Conservation (phyloP, 2,888 invertebrate genomes). For the Brachylomia viminalis region DNA sequence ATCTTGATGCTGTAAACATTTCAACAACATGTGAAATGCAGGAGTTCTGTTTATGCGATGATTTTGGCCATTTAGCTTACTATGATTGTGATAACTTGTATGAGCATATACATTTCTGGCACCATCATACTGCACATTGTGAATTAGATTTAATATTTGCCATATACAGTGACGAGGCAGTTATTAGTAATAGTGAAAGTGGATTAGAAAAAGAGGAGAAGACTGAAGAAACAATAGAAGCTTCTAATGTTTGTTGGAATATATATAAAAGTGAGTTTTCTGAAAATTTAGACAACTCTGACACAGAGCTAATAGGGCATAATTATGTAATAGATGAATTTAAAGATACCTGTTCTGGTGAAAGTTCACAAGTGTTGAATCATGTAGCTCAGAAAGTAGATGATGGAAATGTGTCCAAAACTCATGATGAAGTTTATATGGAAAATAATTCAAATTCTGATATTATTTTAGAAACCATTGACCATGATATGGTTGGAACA, state of each 20-base stretch:
- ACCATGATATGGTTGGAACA: conserved; percentile 40
- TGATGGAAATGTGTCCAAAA: conserved; percentile 13
- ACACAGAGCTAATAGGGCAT: conserved; percentile 13
- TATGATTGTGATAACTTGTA: conserved; percentile 73
- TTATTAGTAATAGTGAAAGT: conserved; percentile 45
- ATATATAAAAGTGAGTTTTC: conserved; percentile 43
- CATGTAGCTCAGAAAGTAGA: conserved; percentile 17
- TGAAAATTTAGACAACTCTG: conserved; percentile 20
- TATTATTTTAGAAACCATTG: conserved; percentile 47
- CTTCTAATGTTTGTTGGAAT: conserved; percentile 64
- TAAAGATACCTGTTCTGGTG: conserved; percentile 2
- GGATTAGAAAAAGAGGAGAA: conserved; percentile 44
- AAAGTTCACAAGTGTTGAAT: conserved; percentile 14
- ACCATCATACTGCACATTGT: conserved; percentile 66
- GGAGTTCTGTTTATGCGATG: conserved; percentile 81
- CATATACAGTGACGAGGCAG: conserved; percentile 75
- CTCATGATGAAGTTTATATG: conserved; percentile 12
- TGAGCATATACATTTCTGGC: conserved; percentile 83
- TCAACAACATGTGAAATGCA: conserved; percentile 42
- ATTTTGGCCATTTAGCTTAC: conserved; percentile 80
- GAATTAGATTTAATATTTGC: conserved; percentile 74
- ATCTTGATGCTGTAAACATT: conserved; percentile 49
- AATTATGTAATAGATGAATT: conserved; percentile 17
- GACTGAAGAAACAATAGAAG: conserved; percentile 50
- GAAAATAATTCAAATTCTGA: conserved; percentile 43